These are phyloP conservation scores for Hydrolagus colliei DNA, from an alignment of 2,797 vertebrate species.

Conservation along the genomic window DNA sequence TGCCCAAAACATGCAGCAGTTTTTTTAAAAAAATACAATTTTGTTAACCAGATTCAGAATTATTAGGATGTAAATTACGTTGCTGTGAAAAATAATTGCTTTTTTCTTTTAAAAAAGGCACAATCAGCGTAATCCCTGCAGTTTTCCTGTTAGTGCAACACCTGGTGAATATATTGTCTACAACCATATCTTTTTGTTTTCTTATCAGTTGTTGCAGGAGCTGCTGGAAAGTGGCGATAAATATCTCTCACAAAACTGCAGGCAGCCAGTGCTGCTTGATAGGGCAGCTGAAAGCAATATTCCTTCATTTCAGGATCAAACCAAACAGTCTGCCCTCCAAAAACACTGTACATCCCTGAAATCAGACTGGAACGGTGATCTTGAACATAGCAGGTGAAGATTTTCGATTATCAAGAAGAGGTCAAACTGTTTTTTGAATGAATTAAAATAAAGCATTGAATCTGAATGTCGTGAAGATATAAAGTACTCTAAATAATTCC, in stretches of 20 bases:
- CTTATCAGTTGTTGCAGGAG: conserved; percentile 47
- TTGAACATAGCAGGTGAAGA: conserved; percentile 1
- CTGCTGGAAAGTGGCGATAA: conserved; percentile 52
- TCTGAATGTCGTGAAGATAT: background rate
- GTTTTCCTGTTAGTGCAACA: background rate
- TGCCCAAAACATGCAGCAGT: background rate
- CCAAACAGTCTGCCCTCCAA: conserved; percentile 36
- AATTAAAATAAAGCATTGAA: background rate
- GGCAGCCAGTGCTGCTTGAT: conserved; percentile 45
- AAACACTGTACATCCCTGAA: conserved; percentile 40
- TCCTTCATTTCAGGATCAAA: conserved; percentile 49
- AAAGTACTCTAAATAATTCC: too few species aligned
- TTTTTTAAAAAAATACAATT: background rate
- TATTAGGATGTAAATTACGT: background rate
- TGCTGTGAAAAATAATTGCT: background rate
- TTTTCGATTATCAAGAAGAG: conserved; percentile 11
- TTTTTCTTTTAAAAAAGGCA: background rate
- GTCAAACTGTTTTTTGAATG: background rate
- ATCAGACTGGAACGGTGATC: conserved; percentile 1
- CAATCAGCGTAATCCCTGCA: background rate
- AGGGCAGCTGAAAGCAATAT: conserved; percentile 38
- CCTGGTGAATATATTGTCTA: too few species aligned
- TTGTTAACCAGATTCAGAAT: background rate
- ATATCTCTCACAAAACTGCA: conserved; percentile 42
- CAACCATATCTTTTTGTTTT: conserved; percentile 37